Evolutionary conservation across 2,797 vertebrate genomes (phyloP).

Genomic region (Calcarius lapponicus): DNA sequence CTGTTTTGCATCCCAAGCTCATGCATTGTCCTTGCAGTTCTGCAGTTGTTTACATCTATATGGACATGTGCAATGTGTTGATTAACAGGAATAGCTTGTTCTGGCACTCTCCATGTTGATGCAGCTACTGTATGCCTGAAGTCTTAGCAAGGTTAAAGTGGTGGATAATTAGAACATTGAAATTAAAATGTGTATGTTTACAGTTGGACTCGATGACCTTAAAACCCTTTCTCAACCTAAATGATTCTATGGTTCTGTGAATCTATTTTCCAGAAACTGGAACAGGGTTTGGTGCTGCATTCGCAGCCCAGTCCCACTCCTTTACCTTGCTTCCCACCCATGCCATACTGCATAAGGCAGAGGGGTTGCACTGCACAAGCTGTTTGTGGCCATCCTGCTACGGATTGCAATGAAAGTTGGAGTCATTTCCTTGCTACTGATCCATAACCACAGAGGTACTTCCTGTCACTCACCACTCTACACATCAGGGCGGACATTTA

Average conservation of each 20-base stretch:
- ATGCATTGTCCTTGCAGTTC: background rate
- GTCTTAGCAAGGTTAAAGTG: background rate
- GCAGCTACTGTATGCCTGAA: background rate
- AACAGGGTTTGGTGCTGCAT: background rate
- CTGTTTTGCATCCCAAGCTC: background rate
- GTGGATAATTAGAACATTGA: background rate
- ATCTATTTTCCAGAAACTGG: background rate
- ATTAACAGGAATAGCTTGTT: background rate
- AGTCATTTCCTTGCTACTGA: background rate
- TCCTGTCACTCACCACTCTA: fast-evolving
- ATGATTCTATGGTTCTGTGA: background rate
- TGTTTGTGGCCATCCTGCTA: background rate
- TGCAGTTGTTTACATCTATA: background rate
- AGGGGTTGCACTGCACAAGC: background rate
- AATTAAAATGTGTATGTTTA: background rate
- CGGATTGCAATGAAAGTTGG: background rate
- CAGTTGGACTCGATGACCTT: background rate
- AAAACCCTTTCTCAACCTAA: background rate
- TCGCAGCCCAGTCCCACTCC: background rate
- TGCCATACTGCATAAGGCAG: fast-evolving
- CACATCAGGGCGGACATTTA: background rate
- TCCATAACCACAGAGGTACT: background rate
- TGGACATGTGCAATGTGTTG: background rate
- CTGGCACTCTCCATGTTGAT: background rate
- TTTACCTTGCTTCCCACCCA: fast-evolving